These are phyloP conservation scores for Heliconius himera DNA, from an alignment of 1,140 invertebrate species.

Conservation along the genomic window DNA sequence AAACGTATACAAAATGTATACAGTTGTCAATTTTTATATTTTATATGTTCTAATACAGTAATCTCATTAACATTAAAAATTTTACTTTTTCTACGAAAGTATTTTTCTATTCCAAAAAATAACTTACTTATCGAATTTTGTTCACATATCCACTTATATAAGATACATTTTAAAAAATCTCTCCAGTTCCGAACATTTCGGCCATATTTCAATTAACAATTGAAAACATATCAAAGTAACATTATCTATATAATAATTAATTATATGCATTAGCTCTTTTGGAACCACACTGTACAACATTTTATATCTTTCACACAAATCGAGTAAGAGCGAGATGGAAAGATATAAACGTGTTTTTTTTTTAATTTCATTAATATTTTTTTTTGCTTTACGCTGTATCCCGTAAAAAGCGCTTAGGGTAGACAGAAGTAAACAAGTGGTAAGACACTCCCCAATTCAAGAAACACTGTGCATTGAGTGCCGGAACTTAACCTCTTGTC, in stretches of 20 bases:
- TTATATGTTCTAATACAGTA: too few relatives aligned
- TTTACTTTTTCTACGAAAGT: too few relatives aligned
- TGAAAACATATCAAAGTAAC: conserved; percentile 8
- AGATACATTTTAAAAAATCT: background rate
- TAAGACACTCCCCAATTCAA: too few relatives aligned
- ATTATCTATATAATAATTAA: conserved; percentile 1
- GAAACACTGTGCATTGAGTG: too few relatives aligned
- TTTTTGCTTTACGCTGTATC: background rate
- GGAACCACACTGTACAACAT: background rate
- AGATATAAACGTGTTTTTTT: background rate
- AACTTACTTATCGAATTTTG: too few relatives aligned
- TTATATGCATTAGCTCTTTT: conserved; percentile 7
- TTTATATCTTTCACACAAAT: background rate
- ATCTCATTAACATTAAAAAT: too few relatives aligned
- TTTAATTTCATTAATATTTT: background rate
- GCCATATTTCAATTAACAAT: background rate
- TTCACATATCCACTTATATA: background rate
- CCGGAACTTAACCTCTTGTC: too few relatives aligned
- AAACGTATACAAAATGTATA: too few relatives aligned
- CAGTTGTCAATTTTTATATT: too few relatives aligned
- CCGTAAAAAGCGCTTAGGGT: too few relatives aligned
- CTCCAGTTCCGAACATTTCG: background rate
- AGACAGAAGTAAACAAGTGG: too few relatives aligned
- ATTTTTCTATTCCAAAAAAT: too few relatives aligned
- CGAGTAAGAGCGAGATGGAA: background rate